Evolutionary conservation across 2,113 vertebrate genomes (phyloP), one percentile per base, ranked within the genome.

Genomic region (Lagopus leucura): DNA sequence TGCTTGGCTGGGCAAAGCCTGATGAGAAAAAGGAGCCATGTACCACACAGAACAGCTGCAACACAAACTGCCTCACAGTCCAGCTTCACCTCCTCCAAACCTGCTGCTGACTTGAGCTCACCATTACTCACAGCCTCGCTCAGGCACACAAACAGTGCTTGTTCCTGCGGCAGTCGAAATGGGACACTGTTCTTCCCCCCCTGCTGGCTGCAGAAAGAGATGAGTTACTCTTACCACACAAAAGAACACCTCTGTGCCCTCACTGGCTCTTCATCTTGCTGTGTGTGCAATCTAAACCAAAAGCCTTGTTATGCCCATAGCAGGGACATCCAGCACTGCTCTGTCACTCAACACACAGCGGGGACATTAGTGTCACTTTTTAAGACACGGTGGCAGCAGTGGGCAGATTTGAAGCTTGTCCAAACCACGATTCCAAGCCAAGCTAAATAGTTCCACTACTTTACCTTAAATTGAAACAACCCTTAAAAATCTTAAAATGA

Each of bases 151-250:
- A 99, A 99, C 40, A 99, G 97, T 92, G 94, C 92, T 63, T 99
- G 99, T 22, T 98, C 97, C 93, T 98, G 97, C 2, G 98, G 98
- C 67, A 99, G 98, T 67, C 99, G 98, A 92, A 99, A 99, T 5
- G 98, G 98, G 22, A 86, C 47, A 4, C 80, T 66, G 7, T 92
- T 97, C 94, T 98, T 98, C 20, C 97, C 98, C 98, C 87, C 96
- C 93, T 89, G 98, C 87, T 88, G 95, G 47, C 97, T 98, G 92
- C 36, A 58, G 45, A 87, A 16, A 95, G 69, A 85, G 16, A 34
- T 6, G 36, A 70, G 55, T 88, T 82, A 82, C 13, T 82, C 25
- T 36, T 38, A 19, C 18, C n/a, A 30, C 2, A 3, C 3, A 63
- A 52, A 30, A 66, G 40, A 70, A 43, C 7, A 10, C 28, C 21